Percentiles rank a stretch among this genome's conserved stretches.
These are phyloP conservation scores for Philaethria dido DNA, from an alignment of 2,888 invertebrate species.

Conservation along the genomic window DNA sequence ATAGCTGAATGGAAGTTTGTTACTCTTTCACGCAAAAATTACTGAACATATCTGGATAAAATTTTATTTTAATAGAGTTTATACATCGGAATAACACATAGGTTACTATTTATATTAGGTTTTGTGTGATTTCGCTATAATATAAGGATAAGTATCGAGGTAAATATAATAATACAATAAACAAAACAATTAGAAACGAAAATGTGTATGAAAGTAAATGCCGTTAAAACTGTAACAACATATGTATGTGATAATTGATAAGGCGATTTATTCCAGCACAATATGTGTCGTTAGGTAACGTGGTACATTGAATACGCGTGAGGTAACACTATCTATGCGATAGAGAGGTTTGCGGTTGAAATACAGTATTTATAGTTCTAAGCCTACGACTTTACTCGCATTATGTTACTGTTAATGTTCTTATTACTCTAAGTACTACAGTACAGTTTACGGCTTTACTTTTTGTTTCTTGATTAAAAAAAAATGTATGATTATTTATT, in stretches of 20 bases:
- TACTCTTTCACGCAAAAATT: too few species aligned
- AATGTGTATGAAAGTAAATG: conserved; percentile 27
- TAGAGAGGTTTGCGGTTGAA: conserved; percentile 67
- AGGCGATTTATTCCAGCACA: conserved; percentile 23
- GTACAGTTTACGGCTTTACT: background rate
- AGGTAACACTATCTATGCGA: conserved; percentile 58
- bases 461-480: background rate
- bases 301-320: conserved; percentile 44
- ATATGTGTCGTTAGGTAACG: conserved; percentile 39
- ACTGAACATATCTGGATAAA: too few species aligned
- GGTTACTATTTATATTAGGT: too few species aligned
- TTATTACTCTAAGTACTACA: background rate
- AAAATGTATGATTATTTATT: too few species aligned
- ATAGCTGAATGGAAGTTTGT: too few species aligned
- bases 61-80: too few species aligned
- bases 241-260: conserved; percentile 30
- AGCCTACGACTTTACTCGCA: conserved; percentile 9
- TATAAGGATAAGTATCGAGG: too few species aligned
- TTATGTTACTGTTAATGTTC: conserved; percentile 3
- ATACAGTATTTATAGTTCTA: conserved; percentile 46
- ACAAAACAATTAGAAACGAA: background rate
- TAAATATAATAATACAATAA: too few species aligned
- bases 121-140: too few species aligned
- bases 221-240: conserved; percentile 31
- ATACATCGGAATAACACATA: too few species aligned